Conservation (phyloP, 1,140 invertebrate genomes). For the Vollenhovia emeryi region DNA sequence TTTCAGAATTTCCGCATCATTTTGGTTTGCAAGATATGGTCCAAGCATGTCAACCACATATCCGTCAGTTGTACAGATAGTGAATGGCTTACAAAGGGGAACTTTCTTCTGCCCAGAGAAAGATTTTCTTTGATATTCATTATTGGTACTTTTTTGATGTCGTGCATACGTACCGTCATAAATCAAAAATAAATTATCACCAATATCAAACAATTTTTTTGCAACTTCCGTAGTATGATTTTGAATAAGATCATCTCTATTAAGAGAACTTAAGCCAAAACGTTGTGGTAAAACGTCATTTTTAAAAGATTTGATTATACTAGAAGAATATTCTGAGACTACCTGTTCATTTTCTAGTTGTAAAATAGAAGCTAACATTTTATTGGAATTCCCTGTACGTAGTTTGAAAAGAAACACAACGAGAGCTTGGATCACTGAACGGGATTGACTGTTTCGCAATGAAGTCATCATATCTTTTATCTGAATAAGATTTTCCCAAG, state of each 20-base stretch:
- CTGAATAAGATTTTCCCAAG: neutral
- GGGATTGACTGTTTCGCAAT: neutral
- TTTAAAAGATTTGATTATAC: constrained; percentile 71
- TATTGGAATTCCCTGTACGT: constrained; percentile 2
- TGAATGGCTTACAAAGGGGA: neutral
- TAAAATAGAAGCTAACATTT: neutral
- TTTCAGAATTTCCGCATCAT: constrained; percentile 39
- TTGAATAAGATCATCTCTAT: constrained; percentile 60
- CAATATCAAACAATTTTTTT: neutral
- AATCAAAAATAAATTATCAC: neutral
- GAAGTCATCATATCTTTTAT: neutral
- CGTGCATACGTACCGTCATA: neutral
- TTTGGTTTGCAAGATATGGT: constrained; percentile 12
- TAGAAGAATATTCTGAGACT: neutral
- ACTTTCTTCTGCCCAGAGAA: neutral
- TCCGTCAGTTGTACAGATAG: neutral
- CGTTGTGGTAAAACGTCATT: constrained; percentile 68
- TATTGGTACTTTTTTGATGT: neutral
- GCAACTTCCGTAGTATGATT: constrained; percentile 54
- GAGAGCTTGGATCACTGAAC: neutral
- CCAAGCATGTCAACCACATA: neutral
- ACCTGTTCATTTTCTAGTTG: neutral
- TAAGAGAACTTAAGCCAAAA: constrained; percentile 65
- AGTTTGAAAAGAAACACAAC: neutral
- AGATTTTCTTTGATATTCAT: neutral